Evolutionary conservation across 2,113 vertebrate genomes (phyloP).

Genomic region (Hydrolagus affinis): DNA sequence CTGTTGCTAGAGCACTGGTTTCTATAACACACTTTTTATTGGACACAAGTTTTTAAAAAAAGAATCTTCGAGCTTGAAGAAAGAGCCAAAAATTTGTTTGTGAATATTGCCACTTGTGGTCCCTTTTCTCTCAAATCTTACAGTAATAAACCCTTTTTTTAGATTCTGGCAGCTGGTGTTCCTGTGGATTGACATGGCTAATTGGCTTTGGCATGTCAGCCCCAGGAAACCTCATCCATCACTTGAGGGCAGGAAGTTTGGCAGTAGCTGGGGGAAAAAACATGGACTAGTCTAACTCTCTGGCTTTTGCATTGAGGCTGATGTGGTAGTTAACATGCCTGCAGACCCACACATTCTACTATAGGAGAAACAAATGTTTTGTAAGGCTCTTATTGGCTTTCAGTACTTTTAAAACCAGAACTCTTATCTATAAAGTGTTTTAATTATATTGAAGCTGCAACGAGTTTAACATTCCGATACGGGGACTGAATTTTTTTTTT

Average conservation of each 20-base stretch:
- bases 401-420: background rate
- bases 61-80: background rate
- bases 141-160: conserved; percentile 41
- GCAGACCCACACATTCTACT: background rate
- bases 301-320: conserved; percentile 35
- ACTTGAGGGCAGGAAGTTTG: conserved; percentile 42
- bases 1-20: background rate
- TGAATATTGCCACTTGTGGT: conserved; percentile 46
- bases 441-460: no score
- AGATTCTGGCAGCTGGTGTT: conserved; percentile 50
- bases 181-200: conserved; percentile 54
- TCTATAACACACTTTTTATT: conserved; percentile 2
- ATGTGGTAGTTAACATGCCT: background rate
- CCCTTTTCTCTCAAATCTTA: conserved; percentile 50
- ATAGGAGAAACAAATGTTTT: background rate
- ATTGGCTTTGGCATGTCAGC: conserved; percentile 54
- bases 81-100: background rate
- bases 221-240: conserved; percentile 53
- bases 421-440: background rate
- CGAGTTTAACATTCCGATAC: no score
- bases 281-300: conserved; percentile 46
- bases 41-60: background rate
- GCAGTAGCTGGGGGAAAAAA: conserved; percentile 43
- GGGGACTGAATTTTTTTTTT: no score
- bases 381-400: background rate